phyloP scores from a whole-genome alignment of 2,888 invertebrate species.

The Microctonus brassicae region DNA sequence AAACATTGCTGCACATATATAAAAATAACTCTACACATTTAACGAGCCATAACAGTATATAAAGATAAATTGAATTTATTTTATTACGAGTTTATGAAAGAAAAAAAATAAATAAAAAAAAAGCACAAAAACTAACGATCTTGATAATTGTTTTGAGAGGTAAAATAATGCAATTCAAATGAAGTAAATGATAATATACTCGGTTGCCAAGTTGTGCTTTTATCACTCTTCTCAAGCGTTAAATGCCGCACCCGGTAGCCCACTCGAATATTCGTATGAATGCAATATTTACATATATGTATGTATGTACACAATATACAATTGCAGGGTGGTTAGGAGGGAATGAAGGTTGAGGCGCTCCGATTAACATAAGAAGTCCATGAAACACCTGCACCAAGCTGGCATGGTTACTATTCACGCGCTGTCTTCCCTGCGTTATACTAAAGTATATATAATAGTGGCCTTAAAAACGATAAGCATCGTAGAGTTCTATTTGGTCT shows the following conservation, averaged over 20 bases:
- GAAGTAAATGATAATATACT: conserved; percentile 33
- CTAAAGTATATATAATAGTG: too few species aligned
- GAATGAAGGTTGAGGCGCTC: conserved; percentile 49
- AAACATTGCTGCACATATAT: not conserved
- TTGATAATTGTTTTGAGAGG: conserved; percentile 60
- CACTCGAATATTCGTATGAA: conserved; percentile 51
- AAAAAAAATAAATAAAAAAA: too few species aligned
- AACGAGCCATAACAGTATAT: not conserved
- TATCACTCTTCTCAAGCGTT: conserved; percentile 57
- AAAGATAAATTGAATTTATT: not conserved
- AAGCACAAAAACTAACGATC: conserved; percentile 24
- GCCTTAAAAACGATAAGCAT: conserved; percentile 37
- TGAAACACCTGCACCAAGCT: conserved; percentile 62
- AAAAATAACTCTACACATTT: not conserved
- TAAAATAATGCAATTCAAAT: conserved; percentile 47
- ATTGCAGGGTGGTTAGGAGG: conserved; percentile 43
- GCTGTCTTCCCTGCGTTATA: conserved; percentile 29
- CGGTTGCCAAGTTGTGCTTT: conserved; percentile 40
- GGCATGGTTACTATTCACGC: conserved; percentile 44
- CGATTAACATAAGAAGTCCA: conserved; percentile 64
- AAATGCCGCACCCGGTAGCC: conserved; percentile 52
- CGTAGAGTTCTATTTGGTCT: conserved; percentile 39
- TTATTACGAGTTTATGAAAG: conserved; percentile 29
- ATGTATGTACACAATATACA: conserved; percentile 33
- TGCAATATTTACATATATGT: conserved; percentile 50